phyloP scores from a whole-genome alignment of 1,140 invertebrate species.

The Drosophila lacteicornis region DNA sequence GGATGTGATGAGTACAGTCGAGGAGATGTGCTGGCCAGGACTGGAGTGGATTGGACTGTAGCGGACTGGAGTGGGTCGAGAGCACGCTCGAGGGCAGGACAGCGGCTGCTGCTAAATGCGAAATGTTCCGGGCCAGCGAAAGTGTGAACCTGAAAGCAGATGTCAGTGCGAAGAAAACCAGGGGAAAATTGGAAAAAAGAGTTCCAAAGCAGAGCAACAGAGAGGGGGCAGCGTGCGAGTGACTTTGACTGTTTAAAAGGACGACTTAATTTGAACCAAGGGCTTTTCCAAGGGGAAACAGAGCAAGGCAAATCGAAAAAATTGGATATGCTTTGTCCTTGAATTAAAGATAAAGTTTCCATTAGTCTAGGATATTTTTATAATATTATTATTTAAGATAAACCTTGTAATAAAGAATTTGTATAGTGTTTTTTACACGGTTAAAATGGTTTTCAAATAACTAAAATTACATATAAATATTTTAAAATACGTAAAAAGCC shows the following conservation, averaged over 20 bases:
- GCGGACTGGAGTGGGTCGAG: not conserved
- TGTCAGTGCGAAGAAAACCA: constrained; percentile 34
- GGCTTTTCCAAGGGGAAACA: not conserved
- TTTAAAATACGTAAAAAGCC: no score
- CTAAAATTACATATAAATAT: no score
- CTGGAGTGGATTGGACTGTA: not conserved
- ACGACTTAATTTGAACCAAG: constrained; percentile 13
- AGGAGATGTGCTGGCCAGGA: constrained; percentile 20
- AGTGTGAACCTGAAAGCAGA: constrained; percentile 60
- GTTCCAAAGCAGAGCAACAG: constrained; percentile 3
- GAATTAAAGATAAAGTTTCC: not conserved
- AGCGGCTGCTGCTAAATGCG: constrained; percentile 60
- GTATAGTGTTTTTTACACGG: no score
- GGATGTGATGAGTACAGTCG: constrained; percentile 30
- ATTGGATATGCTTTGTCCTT: no score
- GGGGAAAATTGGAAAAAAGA: constrained; percentile 19
- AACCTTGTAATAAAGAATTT: not conserved
- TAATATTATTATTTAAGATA: no score
- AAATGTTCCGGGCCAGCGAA: constrained; percentile 50
- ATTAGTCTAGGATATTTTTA: not conserved
- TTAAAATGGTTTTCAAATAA: no score
- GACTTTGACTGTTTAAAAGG: constrained; percentile 23
- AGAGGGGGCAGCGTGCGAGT: constrained; percentile 10
- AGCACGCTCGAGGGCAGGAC: constrained; percentile 50
- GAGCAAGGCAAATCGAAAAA: not conserved